Percentiles rank a stretch among this genome's conserved stretches.
Evolutionary conservation across 1,140 invertebrate species (phyloP).

Genomic region (Yoshiicerus persimilis): DNA sequence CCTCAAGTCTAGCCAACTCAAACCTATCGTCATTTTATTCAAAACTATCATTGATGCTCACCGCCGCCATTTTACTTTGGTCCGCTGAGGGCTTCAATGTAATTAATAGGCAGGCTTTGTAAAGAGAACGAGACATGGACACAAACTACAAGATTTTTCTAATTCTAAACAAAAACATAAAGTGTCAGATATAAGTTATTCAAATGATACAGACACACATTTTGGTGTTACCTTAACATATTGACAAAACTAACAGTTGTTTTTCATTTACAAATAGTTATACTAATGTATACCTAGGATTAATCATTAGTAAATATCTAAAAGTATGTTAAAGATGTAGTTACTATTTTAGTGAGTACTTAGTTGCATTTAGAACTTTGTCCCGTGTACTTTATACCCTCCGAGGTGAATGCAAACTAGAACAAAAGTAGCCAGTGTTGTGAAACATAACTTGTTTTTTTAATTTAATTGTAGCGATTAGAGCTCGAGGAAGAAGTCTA

Average conservation of each 20-base stretch:
- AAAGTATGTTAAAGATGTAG: too few species aligned
- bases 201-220: neutral
- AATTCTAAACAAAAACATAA: neutral
- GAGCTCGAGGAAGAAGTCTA: neutral
- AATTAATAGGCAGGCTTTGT: neutral
- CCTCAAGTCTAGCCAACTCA: neutral
- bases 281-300: too few species aligned
- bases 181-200: neutral
- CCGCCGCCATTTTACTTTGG: neutral
- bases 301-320: too few species aligned
- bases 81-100: neutral
- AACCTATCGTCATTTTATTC: neutral
- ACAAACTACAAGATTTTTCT: neutral
- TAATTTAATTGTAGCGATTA: neutral
- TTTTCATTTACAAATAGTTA: too few species aligned
- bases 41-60: neutral
- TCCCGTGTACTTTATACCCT: too few species aligned
- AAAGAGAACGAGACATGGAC: neutral
- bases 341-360: too few species aligned
- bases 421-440: neutral
- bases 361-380: too few species aligned
- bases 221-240: neutral
- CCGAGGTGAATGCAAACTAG: too few species aligned
- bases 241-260: neutral
- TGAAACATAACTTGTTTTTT: neutral